Percentiles rank a stretch among this genome's conserved stretches.
phyloP scores from a whole-genome alignment of 1,140 invertebrate species.

The Metopolophium dirhodum region DNA sequence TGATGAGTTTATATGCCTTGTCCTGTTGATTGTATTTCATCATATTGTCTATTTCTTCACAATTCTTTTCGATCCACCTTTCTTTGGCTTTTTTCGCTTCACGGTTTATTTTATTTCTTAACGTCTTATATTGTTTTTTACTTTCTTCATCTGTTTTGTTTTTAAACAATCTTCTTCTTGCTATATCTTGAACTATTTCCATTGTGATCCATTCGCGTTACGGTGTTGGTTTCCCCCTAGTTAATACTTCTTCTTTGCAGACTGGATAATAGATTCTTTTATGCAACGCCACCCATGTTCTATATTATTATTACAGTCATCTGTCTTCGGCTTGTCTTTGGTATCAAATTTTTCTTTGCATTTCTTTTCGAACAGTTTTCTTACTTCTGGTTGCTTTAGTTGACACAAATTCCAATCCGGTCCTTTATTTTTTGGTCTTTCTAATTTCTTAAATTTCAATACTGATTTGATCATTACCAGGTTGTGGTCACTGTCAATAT shows the following conservation, averaged over 20 bases:
- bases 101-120: conserved; percentile 50
- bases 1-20: no score
- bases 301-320: conserved; percentile 31
- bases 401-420: conserved; percentile 34
- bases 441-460: conserved; percentile 52
- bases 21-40: not conserved
- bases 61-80: conserved; percentile 10
- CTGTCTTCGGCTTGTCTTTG: not conserved
- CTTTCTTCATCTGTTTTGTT: conserved; percentile 48
- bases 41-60: conserved; percentile 46
- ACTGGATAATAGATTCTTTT: conserved; percentile 19
- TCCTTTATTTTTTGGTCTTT: not conserved
- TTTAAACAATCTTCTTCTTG: conserved; percentile 40
- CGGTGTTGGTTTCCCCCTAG: not conserved
- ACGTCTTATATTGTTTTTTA: conserved; percentile 37
- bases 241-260: conserved; percentile 25
- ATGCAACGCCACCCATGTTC: not conserved
- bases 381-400: conserved; percentile 30
- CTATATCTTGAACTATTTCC: conserved; percentile 39
- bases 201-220: not conserved
- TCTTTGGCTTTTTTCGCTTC: conserved; percentile 43
- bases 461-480: conserved; percentile 58
- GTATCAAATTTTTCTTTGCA: conserved; percentile 22
- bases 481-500: conserved; percentile 62
- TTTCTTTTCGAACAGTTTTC: conserved; percentile 22